phyloP scores from a whole-genome alignment of 2,113 vertebrate genomes.

The Vulpes vulpes region DNA sequence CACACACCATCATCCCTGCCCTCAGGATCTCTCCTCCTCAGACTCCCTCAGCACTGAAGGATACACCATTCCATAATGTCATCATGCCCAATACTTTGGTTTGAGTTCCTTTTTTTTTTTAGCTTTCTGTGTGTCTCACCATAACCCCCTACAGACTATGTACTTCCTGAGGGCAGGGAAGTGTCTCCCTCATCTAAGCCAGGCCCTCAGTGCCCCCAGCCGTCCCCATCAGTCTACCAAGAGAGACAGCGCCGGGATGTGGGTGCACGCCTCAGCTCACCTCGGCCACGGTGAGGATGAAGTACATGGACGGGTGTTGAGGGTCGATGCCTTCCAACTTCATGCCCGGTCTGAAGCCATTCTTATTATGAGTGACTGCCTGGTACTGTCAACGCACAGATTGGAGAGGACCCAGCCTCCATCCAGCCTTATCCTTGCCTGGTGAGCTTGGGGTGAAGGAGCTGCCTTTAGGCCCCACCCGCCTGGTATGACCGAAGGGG shows the following conservation, averaged over 20 bases:
- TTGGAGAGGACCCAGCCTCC: constrained; percentile 71
- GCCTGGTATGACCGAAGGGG: constrained; percentile 6
- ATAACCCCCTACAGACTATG: neutral
- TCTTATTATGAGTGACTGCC: constrained; percentile 90
- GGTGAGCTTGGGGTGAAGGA: constrained; percentile 67
- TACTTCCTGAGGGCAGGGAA: neutral
- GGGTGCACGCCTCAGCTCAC: constrained; percentile 84
- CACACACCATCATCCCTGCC: neutral
- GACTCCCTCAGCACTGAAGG: too few relatives aligned
- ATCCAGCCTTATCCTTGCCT: constrained; percentile 70
- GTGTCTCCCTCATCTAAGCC: neutral
- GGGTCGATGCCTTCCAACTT: constrained; percentile 98
- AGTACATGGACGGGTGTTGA: constrained; percentile 98
- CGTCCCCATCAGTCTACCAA: neutral
- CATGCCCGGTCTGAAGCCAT: constrained; percentile 97
- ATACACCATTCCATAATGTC: neutral
- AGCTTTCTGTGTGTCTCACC: neutral
- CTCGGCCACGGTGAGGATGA: constrained; percentile 98
- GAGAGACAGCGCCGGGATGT: neutral
- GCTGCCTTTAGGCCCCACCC: constrained; percentile 66
- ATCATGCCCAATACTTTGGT: neutral
- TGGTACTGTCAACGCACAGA: constrained; percentile 81
- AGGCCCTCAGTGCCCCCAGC: neutral
- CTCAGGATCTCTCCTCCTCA: neutral
- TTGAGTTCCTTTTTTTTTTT: neutral